Conservation (phyloP, 2,888 invertebrate species). For the Periphyllus acericola region DNA sequence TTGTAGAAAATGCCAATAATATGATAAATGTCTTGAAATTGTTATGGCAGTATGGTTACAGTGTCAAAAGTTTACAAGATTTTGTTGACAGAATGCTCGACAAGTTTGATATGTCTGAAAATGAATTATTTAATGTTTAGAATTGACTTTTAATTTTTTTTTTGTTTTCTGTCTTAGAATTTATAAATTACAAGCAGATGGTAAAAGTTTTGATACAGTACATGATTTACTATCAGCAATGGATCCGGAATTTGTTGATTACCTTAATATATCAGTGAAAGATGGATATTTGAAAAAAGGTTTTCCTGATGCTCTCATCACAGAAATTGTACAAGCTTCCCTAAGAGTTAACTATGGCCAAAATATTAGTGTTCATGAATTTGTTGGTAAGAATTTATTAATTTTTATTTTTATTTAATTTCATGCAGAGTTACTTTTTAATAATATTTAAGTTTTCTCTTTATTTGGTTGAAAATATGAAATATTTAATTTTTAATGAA, state of each 20-base stretch:
- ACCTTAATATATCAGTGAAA: slow-evolving; percentile 67
- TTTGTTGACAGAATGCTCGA: slow-evolving; percentile 67
- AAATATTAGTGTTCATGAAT: slow-evolving; percentile 70
- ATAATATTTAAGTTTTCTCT: neutral
- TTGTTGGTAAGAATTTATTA: slow-evolving; percentile 68
- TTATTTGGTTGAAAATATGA: neutral
- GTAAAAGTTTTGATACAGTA: slow-evolving; percentile 69
- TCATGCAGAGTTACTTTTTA: neutral
- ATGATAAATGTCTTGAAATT: slow-evolving; percentile 69
- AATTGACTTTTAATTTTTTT: neutral
- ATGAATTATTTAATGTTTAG: slow-evolving; percentile 14
- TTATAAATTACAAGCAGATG: slow-evolving; percentile 71
- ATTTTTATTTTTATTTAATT: neutral
- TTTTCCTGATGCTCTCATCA: slow-evolving; percentile 69
- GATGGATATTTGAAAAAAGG: slow-evolving; percentile 68
- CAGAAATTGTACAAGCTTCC: slow-evolving; percentile 71
- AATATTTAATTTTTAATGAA: neutral
- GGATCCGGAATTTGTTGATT: slow-evolving; percentile 69
- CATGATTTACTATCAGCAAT: slow-evolving; percentile 70
- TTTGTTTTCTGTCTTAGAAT: slow-evolving; percentile 68
- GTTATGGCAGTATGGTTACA: slow-evolving; percentile 72
- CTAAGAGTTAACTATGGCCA: slow-evolving; percentile 74
- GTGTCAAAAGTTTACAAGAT: slow-evolving; percentile 68
- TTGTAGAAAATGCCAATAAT: slow-evolving; percentile 69
- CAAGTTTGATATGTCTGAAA: slow-evolving; percentile 68